Evolutionary conservation across 2,113 vertebrate species (phyloP).

Genomic region (Seriola rivoliana): DNA sequence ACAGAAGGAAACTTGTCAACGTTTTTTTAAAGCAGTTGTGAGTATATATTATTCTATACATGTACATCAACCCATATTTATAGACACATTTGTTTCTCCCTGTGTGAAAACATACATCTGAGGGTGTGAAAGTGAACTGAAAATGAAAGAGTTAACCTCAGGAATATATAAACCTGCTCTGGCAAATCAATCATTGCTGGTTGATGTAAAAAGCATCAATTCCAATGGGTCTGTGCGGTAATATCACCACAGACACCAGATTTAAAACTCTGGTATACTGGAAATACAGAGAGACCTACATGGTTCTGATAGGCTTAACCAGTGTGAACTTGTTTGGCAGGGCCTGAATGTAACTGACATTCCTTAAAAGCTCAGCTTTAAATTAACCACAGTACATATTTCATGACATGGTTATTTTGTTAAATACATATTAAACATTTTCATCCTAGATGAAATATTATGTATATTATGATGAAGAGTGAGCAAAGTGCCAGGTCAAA

Average conservation of each 20-base stretch:
- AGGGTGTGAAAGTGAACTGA: background rate
- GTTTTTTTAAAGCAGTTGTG: background rate
- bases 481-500: background rate
- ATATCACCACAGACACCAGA: too few relatives aligned
- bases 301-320: too few relatives aligned
- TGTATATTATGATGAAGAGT: background rate
- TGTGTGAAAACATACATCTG: background rate
- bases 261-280: too few relatives aligned
- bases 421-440: background rate
- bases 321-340: too few relatives aligned
- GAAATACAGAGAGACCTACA: too few relatives aligned
- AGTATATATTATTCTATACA: background rate
- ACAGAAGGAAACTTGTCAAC: background rate
- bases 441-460: conserved; percentile 10
- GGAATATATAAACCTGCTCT: background rate
- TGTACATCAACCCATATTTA: background rate
- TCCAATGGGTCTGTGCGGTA: too few relatives aligned
- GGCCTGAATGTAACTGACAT: too few relatives aligned
- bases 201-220: too few relatives aligned
- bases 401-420: too few relatives aligned
- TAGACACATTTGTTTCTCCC: background rate
- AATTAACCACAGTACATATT: background rate
- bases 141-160: background rate
- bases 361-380: background rate
- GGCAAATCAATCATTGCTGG: too few relatives aligned